These are phyloP conservation scores for Griposia aprilina DNA, from an alignment of 2,888 invertebrate genomes.

Conservation along the genomic window DNA sequence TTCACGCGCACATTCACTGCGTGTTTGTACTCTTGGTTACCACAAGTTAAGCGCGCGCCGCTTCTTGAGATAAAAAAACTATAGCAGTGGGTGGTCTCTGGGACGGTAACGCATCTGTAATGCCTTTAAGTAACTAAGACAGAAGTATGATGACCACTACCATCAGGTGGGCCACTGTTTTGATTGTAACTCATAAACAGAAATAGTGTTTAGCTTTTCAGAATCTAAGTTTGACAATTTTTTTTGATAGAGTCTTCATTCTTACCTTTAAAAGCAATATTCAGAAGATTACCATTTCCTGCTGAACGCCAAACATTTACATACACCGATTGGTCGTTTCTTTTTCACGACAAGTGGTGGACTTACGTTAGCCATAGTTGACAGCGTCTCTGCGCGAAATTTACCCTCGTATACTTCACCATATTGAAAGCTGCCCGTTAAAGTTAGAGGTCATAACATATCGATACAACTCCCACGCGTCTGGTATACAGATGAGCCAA, in stretches of 20 bases:
- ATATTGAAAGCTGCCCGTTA: background rate
- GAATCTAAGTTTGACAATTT: background rate
- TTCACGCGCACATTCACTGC: no score
- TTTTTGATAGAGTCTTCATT: background rate
- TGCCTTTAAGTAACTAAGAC: no score
- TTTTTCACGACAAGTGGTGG: no score
- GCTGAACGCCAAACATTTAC: background rate
- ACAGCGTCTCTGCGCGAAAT: background rate
- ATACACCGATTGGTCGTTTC: no score
- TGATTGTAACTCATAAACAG: background rate
- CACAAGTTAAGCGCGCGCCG: no score
- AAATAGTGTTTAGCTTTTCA: no score
- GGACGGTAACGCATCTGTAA: no score
- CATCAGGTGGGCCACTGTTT: background rate
- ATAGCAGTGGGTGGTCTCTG: no score
- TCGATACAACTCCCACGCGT: constrained; percentile 18
- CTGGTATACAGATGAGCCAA: constrained; percentile 6
- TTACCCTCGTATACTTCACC: background rate
- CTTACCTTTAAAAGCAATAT: background rate
- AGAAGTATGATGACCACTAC: no score
- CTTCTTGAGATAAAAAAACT: background rate
- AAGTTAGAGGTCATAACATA: constrained; percentile 26
- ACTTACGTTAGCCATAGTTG: background rate
- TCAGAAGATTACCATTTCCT: background rate
- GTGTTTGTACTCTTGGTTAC: no score